Evolutionary conservation across 2,888 invertebrate species (phyloP).

Genomic region (Ditylenchus weischeri): DNA sequence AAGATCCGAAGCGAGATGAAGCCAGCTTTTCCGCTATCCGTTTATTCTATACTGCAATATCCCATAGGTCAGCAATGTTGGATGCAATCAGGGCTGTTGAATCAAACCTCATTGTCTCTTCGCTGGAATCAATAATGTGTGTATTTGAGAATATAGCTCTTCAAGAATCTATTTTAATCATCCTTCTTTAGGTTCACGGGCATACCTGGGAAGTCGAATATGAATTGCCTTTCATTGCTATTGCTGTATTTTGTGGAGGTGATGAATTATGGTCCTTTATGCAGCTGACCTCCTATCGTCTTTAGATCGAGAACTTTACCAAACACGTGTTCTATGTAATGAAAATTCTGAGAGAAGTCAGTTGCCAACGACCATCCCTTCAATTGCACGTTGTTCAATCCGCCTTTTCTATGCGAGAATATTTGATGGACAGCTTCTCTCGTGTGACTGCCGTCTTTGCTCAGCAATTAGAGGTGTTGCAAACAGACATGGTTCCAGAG

Average conservation of each 20-base stretch:
- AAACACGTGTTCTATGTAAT: constrained; percentile 44
- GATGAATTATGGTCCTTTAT: neutral
- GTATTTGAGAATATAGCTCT: too few relatives aligned
- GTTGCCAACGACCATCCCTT: constrained; percentile 35
- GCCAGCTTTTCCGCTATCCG: constrained; percentile 32
- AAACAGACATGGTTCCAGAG: constrained; percentile 25
- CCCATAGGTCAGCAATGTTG: constrained; percentile 38
- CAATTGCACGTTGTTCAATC: constrained; percentile 38
- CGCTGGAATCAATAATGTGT: constrained; percentile 46
- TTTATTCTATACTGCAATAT: constrained; percentile 36
- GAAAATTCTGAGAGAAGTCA: constrained; percentile 44
- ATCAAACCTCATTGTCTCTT: constrained; percentile 42
- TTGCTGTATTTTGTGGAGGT: constrained; percentile 26
- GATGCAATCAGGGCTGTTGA: constrained; percentile 41
- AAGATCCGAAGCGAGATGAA: constrained; percentile 20
- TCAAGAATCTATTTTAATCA: constrained; percentile 11
- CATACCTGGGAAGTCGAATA: constrained; percentile 26
- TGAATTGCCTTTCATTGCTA: constrained; percentile 31
- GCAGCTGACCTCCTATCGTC: too few relatives aligned
- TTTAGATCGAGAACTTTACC: constrained; percentile 39
- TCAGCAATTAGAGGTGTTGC: constrained; percentile 28
- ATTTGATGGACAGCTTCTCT: constrained; percentile 25
- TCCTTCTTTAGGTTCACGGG: constrained; percentile 17
- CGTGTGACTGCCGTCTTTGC: constrained; percentile 28
- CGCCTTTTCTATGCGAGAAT: constrained; percentile 11